Base-by-base conservation (phyloP, 2,797 vertebrate species). In the Falco columbarius region DNA sequence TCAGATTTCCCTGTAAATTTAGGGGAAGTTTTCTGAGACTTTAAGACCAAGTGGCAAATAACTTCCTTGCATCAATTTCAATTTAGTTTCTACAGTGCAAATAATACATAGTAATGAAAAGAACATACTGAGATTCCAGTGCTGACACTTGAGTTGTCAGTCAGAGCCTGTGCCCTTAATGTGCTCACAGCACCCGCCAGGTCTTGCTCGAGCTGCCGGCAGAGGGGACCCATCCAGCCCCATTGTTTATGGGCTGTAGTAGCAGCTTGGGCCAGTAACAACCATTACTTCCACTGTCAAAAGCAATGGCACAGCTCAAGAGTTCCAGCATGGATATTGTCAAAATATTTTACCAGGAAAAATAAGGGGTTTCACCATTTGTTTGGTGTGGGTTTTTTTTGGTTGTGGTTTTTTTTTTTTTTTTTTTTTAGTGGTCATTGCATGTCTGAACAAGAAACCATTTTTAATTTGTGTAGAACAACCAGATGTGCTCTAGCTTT, bases 401-500 rank as follows among this genome's bases (percentile, higher is more conserved):
- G 5, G 11, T 38, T 38, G 38, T 10, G n/a, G n/a, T n/a, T n/a
- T n/a, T 38, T 12, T 15, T 40, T 40, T 6, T 40, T 40, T 40
- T 40, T 72, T 75, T 82, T 74, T 90, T 77, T 65, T 22, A 42
- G 83, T n/a, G 32, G 58, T 58, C 26, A 2, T 73, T 63, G 62
- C 44, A 13, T 71, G 75, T 92, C 73, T 79, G 88, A 76, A 26
- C 46, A 67, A 77, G 81, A 54, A 94, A 72, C 71, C 32, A 11
- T 22, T 87, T 92, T 59, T n/a, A 68, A 77, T 30, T 27, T 44
- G 73, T 85, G 80, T 83, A 65, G 29, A 36, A 66, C 44, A 79
- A 85, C 79, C 89, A 94, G 88, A 86, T 82, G 94, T 40, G 55
- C 72, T 84, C 36, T 49, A 82, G 84, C 49, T 89, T 68, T 77